These are phyloP conservation scores for Oxygymnocypris stewartii DNA, from an alignment of 2,113 vertebrate species.

Conservation along the genomic window DNA sequence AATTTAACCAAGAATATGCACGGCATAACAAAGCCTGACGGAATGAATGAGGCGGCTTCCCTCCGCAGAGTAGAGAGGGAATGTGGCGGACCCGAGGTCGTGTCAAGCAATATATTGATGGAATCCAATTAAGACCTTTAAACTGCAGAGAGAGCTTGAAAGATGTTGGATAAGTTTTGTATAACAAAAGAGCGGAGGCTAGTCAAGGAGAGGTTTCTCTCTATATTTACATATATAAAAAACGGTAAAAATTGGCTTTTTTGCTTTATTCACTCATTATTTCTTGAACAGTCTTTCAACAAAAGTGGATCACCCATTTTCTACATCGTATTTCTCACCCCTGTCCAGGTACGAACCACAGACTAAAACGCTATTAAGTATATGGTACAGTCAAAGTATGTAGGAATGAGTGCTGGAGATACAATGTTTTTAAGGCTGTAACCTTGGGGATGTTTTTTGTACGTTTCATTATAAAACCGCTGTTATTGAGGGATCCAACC, in stretches of 20 bases:
- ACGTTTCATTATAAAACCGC: not conserved
- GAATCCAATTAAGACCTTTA: constrained; percentile 82
- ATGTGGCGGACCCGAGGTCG: constrained; percentile 76
- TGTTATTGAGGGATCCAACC: constrained; percentile 18
- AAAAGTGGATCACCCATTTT: constrained; percentile 68
- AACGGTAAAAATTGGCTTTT: constrained; percentile 76
- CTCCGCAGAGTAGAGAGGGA: constrained; percentile 70
- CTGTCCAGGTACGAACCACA: not conserved
- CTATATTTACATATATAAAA: constrained; percentile 61
- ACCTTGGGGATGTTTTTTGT: constrained; percentile 25
- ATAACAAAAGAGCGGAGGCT: constrained; percentile 79
- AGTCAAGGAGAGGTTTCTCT: constrained; percentile 71
- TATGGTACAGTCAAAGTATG: not conserved
- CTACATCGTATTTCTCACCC: not conserved
- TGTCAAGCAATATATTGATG: constrained; percentile 79
- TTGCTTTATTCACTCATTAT: constrained; percentile 76
- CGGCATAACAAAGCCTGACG: constrained; percentile 25
- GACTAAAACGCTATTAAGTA: constrained; percentile 19
- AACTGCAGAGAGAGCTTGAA: constrained; percentile 62
- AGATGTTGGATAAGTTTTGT: constrained; percentile 77
- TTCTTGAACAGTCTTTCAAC: constrained; percentile 70
- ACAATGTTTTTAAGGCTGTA: constrained; percentile 9
- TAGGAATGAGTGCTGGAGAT: not conserved
- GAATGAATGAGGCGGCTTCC: constrained; percentile 49
- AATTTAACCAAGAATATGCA: constrained; percentile 45